phyloP scores from a whole-genome alignment of 1,140 invertebrate species.

The Chlorops oryzae region DNA sequence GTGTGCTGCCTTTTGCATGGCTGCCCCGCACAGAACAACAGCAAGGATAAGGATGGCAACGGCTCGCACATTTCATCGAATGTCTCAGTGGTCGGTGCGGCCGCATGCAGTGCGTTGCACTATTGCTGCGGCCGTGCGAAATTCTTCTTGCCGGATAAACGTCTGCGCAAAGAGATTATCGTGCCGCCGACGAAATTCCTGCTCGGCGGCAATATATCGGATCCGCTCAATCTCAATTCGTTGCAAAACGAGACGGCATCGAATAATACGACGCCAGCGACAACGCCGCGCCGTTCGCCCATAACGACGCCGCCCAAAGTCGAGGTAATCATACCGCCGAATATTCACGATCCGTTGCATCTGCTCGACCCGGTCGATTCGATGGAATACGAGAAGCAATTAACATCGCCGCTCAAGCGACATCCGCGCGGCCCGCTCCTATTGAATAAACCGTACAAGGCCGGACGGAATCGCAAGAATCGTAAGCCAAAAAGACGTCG shows the following conservation, averaged over 20 bases:
- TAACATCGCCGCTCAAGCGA: slow-evolving; percentile 48
- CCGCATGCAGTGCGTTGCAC: slow-evolving; percentile 29
- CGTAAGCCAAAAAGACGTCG: slow-evolving; percentile 29
- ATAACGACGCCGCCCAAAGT: slow-evolving; percentile 73
- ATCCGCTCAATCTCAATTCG: slow-evolving; percentile 90
- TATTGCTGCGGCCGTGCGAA: slow-evolving; percentile 49
- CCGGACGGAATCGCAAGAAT: slow-evolving; percentile 37
- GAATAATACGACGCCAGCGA: slow-evolving; percentile 81
- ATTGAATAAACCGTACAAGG: slow-evolving; percentile 27
- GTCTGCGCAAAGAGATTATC: slow-evolving; percentile 64
- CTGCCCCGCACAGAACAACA: slow-evolving; percentile 26
- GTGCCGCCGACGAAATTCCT: slow-evolving; percentile 89
- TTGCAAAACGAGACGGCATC: slow-evolving; percentile 80
- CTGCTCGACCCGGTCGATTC: slow-evolving; percentile 74
- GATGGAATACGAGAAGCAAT: slow-evolving; percentile 69
- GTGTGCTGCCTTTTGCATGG: slow-evolving; percentile 37
- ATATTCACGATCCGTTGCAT: slow-evolving; percentile 87
- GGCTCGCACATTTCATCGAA: slow-evolving; percentile 27
- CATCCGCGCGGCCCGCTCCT: slow-evolving; percentile 15
- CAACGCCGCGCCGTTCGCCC: slow-evolving; percentile 82
- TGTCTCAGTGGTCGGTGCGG: slow-evolving; percentile 14
- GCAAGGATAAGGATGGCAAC: slow-evolving; percentile 28
- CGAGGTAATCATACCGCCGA: slow-evolving; percentile 86
- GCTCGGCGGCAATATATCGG: slow-evolving; percentile 88
- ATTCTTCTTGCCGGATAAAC: slow-evolving; percentile 59